Evolutionary conservation across 1,140 invertebrate species (phyloP).

Genomic region (Aphelenchoides fujianensis): DNA sequence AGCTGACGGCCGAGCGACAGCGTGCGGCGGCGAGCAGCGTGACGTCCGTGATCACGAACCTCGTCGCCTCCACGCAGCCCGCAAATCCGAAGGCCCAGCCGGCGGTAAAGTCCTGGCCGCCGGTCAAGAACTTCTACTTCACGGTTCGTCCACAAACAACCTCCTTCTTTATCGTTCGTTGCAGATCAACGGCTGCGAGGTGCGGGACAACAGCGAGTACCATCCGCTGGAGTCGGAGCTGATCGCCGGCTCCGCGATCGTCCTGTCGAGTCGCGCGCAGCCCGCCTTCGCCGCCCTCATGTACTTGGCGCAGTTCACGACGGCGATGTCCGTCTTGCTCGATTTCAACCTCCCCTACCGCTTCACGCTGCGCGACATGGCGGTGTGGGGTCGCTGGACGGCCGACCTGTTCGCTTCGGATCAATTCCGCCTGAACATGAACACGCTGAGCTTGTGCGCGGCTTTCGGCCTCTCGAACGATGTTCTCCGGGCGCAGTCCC

Average conservation of each 20-base stretch:
- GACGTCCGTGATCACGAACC: neutral
- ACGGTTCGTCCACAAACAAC: neutral
- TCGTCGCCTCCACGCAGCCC: neutral
- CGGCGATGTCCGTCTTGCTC: neutral
- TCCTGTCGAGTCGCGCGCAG: neutral
- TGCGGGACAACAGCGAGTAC: slow-evolving; percentile 3
- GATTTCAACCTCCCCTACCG: slow-evolving; percentile 3
- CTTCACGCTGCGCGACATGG: neutral
- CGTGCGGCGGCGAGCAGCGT: neutral
- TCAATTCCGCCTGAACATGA: neutral
- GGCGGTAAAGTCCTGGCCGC: slow-evolving; percentile 12
- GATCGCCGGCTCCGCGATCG: neutral
- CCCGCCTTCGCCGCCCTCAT: slow-evolving; percentile 12
- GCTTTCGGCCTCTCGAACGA: slow-evolving; percentile 16
- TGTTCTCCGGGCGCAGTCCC: neutral
- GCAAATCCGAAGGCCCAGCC: neutral
- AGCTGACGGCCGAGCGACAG: neutral
- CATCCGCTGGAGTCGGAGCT: neutral
- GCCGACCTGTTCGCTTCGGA: slow-evolving; percentile 5
- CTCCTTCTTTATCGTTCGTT: neutral
- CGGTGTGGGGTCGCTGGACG: neutral
- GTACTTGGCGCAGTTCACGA: neutral
- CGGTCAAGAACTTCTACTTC: slow-evolving; percentile 13
- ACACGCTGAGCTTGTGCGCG: slow-evolving; percentile 10
- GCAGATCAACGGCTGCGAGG: slow-evolving; percentile 12